A percentile compares a stretch with the other conserved stretches of the same genome.
phyloP scores from a whole-genome alignment of 2,888 invertebrate species.

The Carabus problematicus region DNA sequence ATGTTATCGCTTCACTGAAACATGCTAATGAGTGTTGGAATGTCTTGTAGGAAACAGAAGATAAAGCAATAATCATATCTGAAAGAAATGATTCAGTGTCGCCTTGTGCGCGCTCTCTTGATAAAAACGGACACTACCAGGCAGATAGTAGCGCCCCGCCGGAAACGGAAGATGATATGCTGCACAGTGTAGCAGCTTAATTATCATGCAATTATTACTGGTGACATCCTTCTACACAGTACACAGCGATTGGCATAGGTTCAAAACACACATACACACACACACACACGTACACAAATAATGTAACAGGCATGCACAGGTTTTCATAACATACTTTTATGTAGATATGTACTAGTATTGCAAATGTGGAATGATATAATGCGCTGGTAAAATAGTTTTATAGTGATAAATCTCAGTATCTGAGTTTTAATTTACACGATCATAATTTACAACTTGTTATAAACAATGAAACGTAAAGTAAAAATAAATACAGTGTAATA shows the following conservation, averaged over 20 bases:
- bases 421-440: no score
- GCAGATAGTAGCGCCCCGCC: slow-evolving; percentile 40
- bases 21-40: not conserved
- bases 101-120: slow-evolving; percentile 44
- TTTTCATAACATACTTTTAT: not conserved
- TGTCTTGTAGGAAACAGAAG: slow-evolving; percentile 23
- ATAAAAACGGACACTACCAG: slow-evolving; percentile 48
- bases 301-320: not conserved
- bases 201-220: slow-evolving; percentile 23
- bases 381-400: no score
- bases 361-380: no score
- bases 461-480: no score
- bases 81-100: slow-evolving; percentile 46
- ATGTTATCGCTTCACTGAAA: slow-evolving; percentile 17
- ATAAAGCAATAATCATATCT: slow-evolving; percentile 29
- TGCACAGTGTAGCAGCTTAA: slow-evolving; percentile 9
- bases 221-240: slow-evolving; percentile 1
- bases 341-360: not conserved
- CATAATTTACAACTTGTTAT: no score
- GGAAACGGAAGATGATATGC: slow-evolving; percentile 51
- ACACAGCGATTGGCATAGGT: not conserved
- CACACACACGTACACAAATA: not conserved
- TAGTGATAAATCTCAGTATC: no score
- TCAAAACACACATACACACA: not conserved
- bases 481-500: no score